Percentiles rank a stretch among this genome's conserved stretches.
phyloP scores from a whole-genome alignment of 2,113 vertebrate genomes.

The Mastomys natalensis region DNA sequence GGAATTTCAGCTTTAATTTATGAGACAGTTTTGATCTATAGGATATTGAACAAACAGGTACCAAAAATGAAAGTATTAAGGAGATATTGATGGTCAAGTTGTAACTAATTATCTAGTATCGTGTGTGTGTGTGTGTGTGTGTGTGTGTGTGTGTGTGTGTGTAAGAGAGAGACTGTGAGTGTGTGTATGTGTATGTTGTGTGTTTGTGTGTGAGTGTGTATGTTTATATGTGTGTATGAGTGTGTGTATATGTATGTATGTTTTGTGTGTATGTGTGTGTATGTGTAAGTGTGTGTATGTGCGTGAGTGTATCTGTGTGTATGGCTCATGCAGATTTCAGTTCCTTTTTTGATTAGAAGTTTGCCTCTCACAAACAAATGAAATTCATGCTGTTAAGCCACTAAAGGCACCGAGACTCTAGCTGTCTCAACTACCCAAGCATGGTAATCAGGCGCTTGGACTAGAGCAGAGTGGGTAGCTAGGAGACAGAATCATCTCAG shows the following conservation, averaged over 20 bases:
- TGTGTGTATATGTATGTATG: not conserved
- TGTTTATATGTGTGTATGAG: not conserved
- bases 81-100: not conserved
- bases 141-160: not conserved
- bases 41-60: not conserved
- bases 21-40: not conserved
- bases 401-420: not conserved
- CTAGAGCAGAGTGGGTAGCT: not conserved
- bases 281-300: not conserved
- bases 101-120: not conserved
- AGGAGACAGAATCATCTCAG: constrained; percentile 20
- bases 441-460: not conserved
- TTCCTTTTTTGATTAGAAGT: not conserved
- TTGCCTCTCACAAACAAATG: not conserved
- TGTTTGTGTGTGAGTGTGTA: not conserved
- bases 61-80: not conserved
- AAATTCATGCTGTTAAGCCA: not conserved
- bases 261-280: not conserved
- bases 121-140: not conserved
- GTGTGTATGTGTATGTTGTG: not conserved
- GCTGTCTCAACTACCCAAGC: not conserved
- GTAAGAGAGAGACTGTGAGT: not conserved
- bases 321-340: not conserved
- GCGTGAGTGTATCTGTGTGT: not conserved
- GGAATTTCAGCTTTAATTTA: constrained; percentile 24